Percentiles rank a stretch among this genome's conserved stretches.
Conservation (phyloP, 2,113 vertebrate genomes). For the Barbus barbus region DNA sequence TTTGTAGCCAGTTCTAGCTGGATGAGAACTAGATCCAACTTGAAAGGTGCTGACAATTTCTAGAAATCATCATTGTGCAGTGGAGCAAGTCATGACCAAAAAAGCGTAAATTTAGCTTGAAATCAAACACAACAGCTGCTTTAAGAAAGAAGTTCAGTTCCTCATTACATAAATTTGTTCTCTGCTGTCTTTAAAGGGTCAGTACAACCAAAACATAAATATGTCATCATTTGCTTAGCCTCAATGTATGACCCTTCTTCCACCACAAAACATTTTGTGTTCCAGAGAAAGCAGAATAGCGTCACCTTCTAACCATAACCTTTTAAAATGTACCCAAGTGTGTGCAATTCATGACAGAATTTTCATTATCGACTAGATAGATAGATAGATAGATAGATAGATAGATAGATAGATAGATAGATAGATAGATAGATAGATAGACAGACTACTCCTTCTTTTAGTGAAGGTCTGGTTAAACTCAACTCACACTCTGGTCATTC, state of each 20-base stretch:
- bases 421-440: too few relatives aligned
- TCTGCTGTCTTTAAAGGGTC: not conserved
- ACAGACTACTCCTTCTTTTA: not conserved
- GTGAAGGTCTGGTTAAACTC: not conserved
- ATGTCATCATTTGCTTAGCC: not conserved
- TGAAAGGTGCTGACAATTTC: not conserved
- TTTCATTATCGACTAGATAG: too few relatives aligned
- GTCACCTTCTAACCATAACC: not conserved
- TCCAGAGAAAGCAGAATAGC: not conserved
- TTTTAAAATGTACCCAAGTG: not conserved
- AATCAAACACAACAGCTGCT: not conserved
- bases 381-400: too few relatives aligned
- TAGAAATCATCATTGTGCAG: not conserved
- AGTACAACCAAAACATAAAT: not conserved
- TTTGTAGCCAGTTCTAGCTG: constrained; percentile 3
- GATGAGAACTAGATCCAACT: not conserved
- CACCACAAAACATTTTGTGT: not conserved
- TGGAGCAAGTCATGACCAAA: not conserved
- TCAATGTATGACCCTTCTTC: not conserved
- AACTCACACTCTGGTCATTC: constrained; percentile 87
- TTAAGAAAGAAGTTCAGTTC: not conserved
- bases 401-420: too few relatives aligned
- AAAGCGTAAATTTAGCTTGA: not conserved
- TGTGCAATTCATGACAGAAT: not conserved
- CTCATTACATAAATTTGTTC: not conserved